Evolutionary conservation across 2,113 vertebrate genomes (phyloP).

Genomic region (Brienomyrus brachyistius): DNA sequence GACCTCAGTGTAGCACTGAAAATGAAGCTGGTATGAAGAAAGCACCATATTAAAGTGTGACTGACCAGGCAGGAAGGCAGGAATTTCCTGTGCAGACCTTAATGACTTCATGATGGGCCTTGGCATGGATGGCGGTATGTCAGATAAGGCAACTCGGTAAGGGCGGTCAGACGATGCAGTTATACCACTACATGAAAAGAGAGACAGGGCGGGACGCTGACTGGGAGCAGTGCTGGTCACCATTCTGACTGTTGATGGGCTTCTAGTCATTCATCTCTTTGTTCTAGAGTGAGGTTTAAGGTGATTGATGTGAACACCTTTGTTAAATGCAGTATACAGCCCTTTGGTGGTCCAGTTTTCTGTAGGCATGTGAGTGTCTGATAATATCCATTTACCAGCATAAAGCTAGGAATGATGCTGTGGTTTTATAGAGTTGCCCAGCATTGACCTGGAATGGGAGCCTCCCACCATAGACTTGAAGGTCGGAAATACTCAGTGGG

Average conservation of each 20-base stretch:
- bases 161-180: constrained; percentile 21
- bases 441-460: not conserved
- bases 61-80: constrained; percentile 22
- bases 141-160: constrained; percentile 30
- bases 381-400: not conserved
- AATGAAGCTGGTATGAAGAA: constrained; percentile 33
- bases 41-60: not conserved
- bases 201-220: not conserved
- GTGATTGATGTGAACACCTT: not conserved
- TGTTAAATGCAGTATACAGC: not conserved
- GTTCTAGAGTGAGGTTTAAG: not conserved
- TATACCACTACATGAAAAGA: not conserved
- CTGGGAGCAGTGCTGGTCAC: not conserved
- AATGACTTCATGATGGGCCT: constrained; percentile 27
- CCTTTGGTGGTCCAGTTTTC: not conserved
- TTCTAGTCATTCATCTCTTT: not conserved
- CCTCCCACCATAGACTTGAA: not conserved
- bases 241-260: not conserved
- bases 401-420: not conserved
- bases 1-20: constrained; percentile 28
- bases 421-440: not conserved
- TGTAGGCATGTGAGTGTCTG: not conserved
- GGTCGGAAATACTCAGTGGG: not conserved
- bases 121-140: constrained; percentile 18
- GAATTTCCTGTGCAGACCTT: constrained; percentile 27